A percentile compares a stretch with the other conserved stretches of the same genome.
These are phyloP conservation scores for Spodoptera exigua DNA, from an alignment of 2,888 invertebrate genomes.

Conservation along the genomic window DNA sequence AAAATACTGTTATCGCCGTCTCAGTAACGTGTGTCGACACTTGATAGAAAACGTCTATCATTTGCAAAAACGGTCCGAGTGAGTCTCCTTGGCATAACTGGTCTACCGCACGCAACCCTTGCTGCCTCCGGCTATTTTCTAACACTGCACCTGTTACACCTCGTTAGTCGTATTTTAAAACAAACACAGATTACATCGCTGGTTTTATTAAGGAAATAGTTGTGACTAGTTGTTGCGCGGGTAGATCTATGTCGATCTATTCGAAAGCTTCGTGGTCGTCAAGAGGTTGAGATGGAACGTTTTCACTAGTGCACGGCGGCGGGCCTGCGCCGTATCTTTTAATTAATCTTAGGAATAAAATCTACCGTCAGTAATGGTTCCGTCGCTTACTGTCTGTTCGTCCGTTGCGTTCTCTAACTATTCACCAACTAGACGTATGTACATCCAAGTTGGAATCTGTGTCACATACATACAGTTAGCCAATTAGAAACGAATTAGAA, in stretches of 20 bases:
- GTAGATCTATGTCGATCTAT: constrained; percentile 60
- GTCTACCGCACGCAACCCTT: constrained; percentile 85
- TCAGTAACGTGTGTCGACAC: constrained; percentile 66
- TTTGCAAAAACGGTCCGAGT: constrained; percentile 80
- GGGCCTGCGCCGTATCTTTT: constrained; percentile 81
- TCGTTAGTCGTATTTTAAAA: constrained; percentile 62
- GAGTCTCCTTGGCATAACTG: constrained; percentile 82
- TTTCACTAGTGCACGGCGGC: constrained; percentile 79
- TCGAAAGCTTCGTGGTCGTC: constrained; percentile 65
- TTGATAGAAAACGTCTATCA: constrained; percentile 83
- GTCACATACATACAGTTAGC: constrained; percentile 13
- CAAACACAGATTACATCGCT: constrained; percentile 69
- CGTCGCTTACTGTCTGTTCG: constrained; percentile 70
- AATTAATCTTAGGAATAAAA: constrained; percentile 87
- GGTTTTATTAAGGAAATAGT: constrained; percentile 56
- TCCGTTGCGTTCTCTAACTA: constrained; percentile 67
- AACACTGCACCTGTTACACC: constrained; percentile 78
- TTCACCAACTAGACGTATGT: constrained; percentile 41
- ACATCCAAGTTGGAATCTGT: constrained; percentile 34
- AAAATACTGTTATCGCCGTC: constrained; percentile 64
- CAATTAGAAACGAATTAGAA: constrained; percentile 23
- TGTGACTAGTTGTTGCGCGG: constrained; percentile 45
- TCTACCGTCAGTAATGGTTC: constrained; percentile 79
- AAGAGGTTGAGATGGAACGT: constrained; percentile 72
- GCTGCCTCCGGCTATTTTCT: constrained; percentile 78